Evolutionary conservation across 2,113 vertebrate species (phyloP).

Genomic region (Peucedramus taeniatus): DNA sequence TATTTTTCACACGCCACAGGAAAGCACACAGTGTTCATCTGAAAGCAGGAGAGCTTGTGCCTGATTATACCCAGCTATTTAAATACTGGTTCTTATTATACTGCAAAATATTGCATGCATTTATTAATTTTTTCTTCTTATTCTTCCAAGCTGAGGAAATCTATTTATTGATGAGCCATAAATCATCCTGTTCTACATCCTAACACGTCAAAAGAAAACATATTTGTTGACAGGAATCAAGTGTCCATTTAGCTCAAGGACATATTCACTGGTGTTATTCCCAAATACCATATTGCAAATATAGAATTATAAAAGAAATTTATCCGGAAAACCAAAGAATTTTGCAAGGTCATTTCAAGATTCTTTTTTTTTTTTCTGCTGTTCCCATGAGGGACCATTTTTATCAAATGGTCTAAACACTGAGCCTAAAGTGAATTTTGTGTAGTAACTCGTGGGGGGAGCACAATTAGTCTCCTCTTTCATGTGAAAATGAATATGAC

Average conservation of each 20-base stretch:
- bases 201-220: not conserved
- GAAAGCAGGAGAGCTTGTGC: not conserved
- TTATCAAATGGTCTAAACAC: not conserved
- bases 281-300: not conserved
- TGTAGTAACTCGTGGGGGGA: not conserved
- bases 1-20: not conserved
- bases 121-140: constrained; percentile 11
- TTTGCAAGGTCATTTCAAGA: not conserved
- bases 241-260: not conserved
- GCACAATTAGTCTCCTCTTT: not conserved
- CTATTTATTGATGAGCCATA: not conserved
- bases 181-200: not conserved
- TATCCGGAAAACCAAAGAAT: not conserved
- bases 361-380: not conserved
- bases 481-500: not conserved
- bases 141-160: not conserved
- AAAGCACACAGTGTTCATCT: not conserved
- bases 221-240: not conserved
- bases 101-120: not conserved
- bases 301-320: not conserved
- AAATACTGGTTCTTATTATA: constrained; percentile 1
- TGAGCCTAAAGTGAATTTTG: not conserved
- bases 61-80: constrained; percentile 12
- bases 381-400: fast-evolving
- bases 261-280: not conserved